phyloP scores from a whole-genome alignment of 2,797 vertebrate genomes.

The Lepilemur ruficaudatus region DNA sequence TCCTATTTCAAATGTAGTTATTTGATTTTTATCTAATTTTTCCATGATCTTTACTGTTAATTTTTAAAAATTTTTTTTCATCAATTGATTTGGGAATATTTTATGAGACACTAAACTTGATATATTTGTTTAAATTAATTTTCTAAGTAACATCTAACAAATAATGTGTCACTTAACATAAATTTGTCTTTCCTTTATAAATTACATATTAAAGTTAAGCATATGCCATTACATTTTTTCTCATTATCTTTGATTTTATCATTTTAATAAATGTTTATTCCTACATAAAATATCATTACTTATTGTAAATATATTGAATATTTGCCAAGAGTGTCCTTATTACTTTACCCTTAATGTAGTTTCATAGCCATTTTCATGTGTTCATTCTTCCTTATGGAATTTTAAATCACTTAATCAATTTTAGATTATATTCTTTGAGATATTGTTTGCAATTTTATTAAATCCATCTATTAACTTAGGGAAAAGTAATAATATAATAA shows the following conservation, averaged over 20 bases:
- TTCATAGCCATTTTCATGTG: neutral
- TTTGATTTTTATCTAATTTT: neutral
- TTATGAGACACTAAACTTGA: neutral
- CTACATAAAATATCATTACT: neutral
- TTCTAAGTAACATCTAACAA: neutral
- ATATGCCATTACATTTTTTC: neutral
- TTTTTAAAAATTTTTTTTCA: neutral
- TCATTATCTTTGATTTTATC: neutral
- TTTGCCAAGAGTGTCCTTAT: neutral
- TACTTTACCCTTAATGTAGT: constrained; percentile 2
- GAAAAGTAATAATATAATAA: neutral
- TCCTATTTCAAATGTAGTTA: neutral
- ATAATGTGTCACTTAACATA: neutral
- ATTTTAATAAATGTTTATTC: neutral
- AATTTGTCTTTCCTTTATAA: neutral
- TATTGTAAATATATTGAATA: neutral
- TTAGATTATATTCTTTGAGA: neutral
- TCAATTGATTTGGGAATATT: neutral
- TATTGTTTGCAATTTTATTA: neutral
- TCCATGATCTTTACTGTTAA: neutral
- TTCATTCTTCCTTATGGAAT: neutral
- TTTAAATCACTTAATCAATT: neutral
- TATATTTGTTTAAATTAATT: neutral
- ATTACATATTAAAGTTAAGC: neutral
- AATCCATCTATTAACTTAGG: neutral